Evolutionary conservation across 2,888 invertebrate species (phyloP).

Genomic region (Amphipoea oculea): DNA sequence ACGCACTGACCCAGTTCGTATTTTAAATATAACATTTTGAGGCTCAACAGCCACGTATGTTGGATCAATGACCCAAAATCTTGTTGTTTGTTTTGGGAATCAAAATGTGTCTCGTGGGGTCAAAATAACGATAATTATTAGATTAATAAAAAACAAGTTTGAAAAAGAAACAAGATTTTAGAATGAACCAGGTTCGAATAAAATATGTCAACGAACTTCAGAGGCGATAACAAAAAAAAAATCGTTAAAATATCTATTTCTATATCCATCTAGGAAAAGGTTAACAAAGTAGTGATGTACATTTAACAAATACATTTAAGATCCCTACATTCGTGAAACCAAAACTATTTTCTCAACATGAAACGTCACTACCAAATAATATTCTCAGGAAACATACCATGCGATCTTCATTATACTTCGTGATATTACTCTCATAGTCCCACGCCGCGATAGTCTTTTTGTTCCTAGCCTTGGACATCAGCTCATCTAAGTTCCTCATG

Average conservation of each 20-base stretch:
- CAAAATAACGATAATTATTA: not conserved
- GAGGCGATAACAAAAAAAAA: not conserved
- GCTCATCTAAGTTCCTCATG: constrained; percentile 91
- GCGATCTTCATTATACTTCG: constrained; percentile 91
- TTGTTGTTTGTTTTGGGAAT: not conserved
- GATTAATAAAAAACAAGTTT: not conserved
- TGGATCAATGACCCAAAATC: not conserved
- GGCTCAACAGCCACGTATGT: not conserved
- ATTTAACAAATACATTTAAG: no score
- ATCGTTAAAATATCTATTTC: no score
- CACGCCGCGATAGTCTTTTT: constrained; percentile 91
- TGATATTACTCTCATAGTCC: constrained; percentile 94
- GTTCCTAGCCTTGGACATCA: constrained; percentile 90
- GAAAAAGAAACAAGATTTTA: not conserved
- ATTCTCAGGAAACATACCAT: constrained; percentile 74
- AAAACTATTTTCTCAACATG: not conserved
- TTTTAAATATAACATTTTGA: not conserved
- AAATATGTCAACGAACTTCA: not conserved
- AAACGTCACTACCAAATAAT: not conserved
- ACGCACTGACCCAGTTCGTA: not conserved
- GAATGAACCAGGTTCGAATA: not conserved
- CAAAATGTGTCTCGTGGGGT: not conserved
- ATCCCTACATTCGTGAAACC: not conserved
- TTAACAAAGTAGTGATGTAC: no score
- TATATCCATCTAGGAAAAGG: no score